Conservation (phyloP, 1,140 invertebrate genomes). For the Drosophila arawakana region DNA sequence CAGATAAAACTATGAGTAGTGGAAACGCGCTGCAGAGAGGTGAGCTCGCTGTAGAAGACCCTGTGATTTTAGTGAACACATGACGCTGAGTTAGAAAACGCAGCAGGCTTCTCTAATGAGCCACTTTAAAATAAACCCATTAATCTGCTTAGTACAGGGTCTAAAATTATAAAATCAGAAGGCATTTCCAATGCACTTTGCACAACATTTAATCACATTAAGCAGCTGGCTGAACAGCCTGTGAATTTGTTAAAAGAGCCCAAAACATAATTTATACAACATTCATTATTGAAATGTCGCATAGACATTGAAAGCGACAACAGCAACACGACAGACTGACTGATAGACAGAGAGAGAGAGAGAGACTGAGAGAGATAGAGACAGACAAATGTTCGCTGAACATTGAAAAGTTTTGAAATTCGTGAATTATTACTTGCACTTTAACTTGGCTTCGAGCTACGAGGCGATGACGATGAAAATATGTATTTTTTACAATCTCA, state of each 20-base stretch:
- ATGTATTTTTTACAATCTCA: constrained; percentile 54
- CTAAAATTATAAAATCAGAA: neutral
- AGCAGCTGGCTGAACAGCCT: constrained; percentile 66
- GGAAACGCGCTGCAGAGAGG: no score
- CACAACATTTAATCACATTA: constrained; percentile 82
- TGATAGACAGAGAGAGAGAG: no score
- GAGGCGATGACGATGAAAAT: constrained; percentile 68
- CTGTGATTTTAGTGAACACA: no score
- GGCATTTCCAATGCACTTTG: constrained; percentile 61
- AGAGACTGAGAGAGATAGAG: constrained; percentile 7
- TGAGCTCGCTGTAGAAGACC: no score
- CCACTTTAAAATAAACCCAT: no score
- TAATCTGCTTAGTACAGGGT: no score
- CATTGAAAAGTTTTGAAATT: constrained; percentile 77
- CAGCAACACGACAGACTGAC: constrained; percentile 8
- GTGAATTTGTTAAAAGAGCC: constrained; percentile 49
- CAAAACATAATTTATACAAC: constrained; percentile 75
- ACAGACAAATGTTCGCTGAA: constrained; percentile 41
- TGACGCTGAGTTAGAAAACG: no score
- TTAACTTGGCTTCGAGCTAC: constrained; percentile 70
- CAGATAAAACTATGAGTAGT: constrained; percentile 11
- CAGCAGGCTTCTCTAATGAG: no score
- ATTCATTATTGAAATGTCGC: constrained; percentile 76
- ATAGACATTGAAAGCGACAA: constrained; percentile 70
- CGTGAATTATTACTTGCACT: constrained; percentile 82